Evolutionary conservation across 2,888 invertebrate genomes (phyloP).

Genomic region (Agrilus cyanescens): DNA sequence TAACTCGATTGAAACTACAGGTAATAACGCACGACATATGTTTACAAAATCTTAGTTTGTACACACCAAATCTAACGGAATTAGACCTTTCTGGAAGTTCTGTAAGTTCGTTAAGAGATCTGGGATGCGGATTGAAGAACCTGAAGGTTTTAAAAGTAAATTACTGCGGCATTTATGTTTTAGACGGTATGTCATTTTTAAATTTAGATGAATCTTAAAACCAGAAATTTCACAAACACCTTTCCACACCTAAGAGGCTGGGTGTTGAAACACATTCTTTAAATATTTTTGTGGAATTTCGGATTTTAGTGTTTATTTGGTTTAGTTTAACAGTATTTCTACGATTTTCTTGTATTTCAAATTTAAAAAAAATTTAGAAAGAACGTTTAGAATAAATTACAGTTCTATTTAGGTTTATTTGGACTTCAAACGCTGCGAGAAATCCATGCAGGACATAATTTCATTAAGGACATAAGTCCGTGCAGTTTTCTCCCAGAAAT

Average conservation of each 20-base stretch:
- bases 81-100: constrained; percentile 57
- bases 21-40: constrained; percentile 55
- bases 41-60: constrained; percentile 48
- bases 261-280: no score
- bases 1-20: constrained; percentile 48
- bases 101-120: constrained; percentile 52
- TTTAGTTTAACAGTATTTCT: no score
- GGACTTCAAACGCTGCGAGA: constrained; percentile 49
- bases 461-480: constrained; percentile 48
- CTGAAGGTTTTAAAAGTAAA: constrained; percentile 48
- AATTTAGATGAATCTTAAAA: no score
- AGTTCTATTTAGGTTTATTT: constrained; percentile 19
- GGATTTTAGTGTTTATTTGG: no score
- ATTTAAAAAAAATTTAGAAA: no score
- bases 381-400: no score
- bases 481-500: constrained; percentile 43
- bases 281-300: no score
- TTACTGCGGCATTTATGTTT: constrained; percentile 50
- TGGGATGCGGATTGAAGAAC: constrained; percentile 51
- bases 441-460: constrained; percentile 51
- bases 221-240: no score
- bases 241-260: no score
- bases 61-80: constrained; percentile 48
- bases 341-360: no score
- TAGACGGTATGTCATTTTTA: constrained; percentile 61